Evolutionary conservation across 2,113 vertebrate species (phyloP).

Genomic region (Poicephalus gulielmi): DNA sequence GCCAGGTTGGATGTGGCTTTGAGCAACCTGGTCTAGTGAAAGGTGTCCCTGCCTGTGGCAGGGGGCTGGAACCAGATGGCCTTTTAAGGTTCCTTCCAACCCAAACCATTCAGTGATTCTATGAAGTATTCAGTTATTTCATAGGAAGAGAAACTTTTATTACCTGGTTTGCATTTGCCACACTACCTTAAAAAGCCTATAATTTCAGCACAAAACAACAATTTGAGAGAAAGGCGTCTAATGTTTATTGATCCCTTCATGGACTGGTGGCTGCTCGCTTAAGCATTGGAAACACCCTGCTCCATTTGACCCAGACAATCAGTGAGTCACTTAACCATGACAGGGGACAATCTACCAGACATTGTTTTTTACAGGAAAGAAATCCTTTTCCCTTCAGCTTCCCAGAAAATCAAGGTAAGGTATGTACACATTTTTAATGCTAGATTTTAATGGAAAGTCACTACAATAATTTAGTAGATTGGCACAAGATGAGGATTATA

Average conservation of each 20-base stretch:
- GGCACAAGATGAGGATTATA: not conserved
- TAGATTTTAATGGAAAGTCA: not conserved
- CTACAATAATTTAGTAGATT: not conserved
- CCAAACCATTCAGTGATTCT: not conserved
- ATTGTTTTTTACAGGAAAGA: not conserved
- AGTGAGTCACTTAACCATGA: not conserved
- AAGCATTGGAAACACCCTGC: not conserved
- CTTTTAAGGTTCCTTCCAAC: not conserved
- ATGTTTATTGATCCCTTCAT: not conserved
- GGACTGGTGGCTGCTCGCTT: not conserved
- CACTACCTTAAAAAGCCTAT: not conserved
- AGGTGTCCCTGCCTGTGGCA: not conserved
- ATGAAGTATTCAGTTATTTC: not conserved
- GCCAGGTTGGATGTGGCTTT: not conserved
- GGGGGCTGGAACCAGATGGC: not conserved
- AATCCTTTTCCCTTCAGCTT: not conserved
- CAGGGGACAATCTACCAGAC: not conserved
- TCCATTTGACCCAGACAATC: not conserved
- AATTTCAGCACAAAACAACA: not conserved
- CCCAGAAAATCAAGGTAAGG: not conserved
- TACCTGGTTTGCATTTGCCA: not conserved
- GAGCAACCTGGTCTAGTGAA: not conserved
- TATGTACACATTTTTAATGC: not conserved
- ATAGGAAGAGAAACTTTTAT: not conserved
- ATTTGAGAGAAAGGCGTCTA: not conserved